phyloP scores from a whole-genome alignment of 1,140 invertebrate genomes.

The Holcopasites calliopsidis region DNA sequence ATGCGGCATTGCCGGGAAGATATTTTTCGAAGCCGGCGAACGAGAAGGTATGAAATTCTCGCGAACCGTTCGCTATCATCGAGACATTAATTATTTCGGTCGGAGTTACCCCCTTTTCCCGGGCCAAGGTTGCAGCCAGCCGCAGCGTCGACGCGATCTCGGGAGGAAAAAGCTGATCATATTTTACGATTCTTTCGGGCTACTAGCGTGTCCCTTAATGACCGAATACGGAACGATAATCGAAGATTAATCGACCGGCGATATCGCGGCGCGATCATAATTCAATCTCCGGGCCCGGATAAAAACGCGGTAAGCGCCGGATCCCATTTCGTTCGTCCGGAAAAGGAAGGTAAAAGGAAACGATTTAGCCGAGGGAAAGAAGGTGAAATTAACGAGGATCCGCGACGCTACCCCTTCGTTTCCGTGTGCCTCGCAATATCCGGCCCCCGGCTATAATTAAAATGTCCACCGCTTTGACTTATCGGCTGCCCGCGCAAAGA shows the following conservation, averaged over 20 bases:
- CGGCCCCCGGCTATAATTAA: constrained; percentile 63
- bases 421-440: constrained; percentile 61
- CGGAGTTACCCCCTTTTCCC: neutral
- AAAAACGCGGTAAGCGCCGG: constrained; percentile 36
- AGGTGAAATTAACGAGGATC: constrained; percentile 49
- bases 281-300: constrained; percentile 51
- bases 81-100: constrained; percentile 19
- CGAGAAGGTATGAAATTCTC: neutral
- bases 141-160: neutral
- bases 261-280: constrained; percentile 52
- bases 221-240: constrained; percentile 43
- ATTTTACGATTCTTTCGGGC: constrained; percentile 49
- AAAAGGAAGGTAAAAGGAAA: neutral
- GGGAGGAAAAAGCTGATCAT: constrained; percentile 1
- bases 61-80: neutral
- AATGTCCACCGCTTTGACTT: constrained; percentile 64
- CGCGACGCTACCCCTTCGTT: constrained; percentile 42
- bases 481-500: constrained; percentile 49
- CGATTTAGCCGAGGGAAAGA: neutral
- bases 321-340: constrained; percentile 33
- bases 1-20: neutral
- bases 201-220: constrained; percentile 45
- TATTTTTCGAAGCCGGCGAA: neutral
- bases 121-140: neutral
- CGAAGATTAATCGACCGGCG: constrained; percentile 57